Evolutionary conservation across 2,888 invertebrate genomes (phyloP).

Genomic region (Eubasilissa splendida): DNA sequence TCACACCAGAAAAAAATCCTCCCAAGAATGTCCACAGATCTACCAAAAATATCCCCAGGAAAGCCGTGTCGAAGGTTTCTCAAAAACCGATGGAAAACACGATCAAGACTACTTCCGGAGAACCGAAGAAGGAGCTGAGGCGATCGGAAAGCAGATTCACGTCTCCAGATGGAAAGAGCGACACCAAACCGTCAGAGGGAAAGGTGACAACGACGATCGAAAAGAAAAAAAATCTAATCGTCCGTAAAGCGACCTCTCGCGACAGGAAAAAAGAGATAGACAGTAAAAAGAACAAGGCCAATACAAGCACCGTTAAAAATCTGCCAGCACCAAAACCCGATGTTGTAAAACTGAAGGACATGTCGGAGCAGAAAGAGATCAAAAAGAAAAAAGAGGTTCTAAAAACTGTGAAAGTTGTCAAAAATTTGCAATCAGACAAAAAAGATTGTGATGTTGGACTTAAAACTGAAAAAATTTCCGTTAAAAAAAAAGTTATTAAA

Average conservation of each 20-base stretch:
- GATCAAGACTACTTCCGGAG: conserved; percentile 25
- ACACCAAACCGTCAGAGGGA: conserved; percentile 20
- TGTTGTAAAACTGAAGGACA: neutral
- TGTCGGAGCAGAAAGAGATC: neutral
- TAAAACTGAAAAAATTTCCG: no score
- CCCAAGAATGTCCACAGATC: conserved; percentile 44
- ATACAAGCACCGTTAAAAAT: neutral
- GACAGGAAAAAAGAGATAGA: conserved; percentile 22
- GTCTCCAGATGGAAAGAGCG: conserved; percentile 53
- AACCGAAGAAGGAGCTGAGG: conserved; percentile 61
- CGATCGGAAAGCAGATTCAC: conserved; percentile 53
- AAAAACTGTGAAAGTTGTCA: conserved; percentile 1
- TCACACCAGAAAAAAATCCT: conserved; percentile 40
- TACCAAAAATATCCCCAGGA: conserved; percentile 45
- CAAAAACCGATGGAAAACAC: conserved; percentile 19
- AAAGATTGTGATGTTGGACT: neutral
- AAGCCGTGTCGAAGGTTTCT: conserved; percentile 2
- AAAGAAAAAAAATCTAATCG: neutral
- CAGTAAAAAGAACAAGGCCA: conserved; percentile 1
- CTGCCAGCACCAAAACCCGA: neutral
- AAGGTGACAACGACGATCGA: neutral
- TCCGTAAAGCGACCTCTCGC: conserved; percentile 24
- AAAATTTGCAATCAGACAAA: neutral
- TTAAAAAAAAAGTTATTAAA: neutral
- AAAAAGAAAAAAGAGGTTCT: conserved; percentile 13